phyloP scores from a whole-genome alignment of 1,140 invertebrate species.

The Apolygus lucorum region DNA sequence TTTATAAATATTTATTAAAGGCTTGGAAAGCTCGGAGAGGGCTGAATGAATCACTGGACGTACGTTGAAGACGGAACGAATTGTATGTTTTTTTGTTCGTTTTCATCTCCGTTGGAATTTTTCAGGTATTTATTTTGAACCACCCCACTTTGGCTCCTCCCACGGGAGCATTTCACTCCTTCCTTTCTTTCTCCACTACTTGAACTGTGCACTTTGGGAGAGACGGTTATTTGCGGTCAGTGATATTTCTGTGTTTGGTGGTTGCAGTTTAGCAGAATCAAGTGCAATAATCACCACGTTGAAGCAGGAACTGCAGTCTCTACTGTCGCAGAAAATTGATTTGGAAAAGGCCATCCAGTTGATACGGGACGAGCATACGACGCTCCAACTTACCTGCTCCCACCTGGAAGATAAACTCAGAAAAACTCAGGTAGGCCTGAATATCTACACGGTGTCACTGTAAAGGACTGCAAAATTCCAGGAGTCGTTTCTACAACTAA shows the following conservation, averaged over 20 bases:
- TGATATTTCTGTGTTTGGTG: conserved; percentile 20
- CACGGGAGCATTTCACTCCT: no score
- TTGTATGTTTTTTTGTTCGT: no score
- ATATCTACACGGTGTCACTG: no score
- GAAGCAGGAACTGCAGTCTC: conserved; percentile 56
- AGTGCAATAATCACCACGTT: conserved; percentile 53
- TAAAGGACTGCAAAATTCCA: no score
- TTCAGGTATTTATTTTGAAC: no score
- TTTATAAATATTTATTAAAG: not conserved
- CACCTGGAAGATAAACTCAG: conserved; percentile 82
- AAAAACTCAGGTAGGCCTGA: conserved; percentile 72
- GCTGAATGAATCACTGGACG: not conserved
- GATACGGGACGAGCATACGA: conserved; percentile 88
- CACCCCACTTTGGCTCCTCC: no score
- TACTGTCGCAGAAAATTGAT: conserved; percentile 49
- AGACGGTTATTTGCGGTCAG: not conserved
- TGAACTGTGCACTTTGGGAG: no score
- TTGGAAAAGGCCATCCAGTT: conserved; percentile 75
- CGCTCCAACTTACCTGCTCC: conserved; percentile 80
- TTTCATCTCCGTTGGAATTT: no score
- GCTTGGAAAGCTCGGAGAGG: not conserved
- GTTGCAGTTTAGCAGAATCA: conserved; percentile 61
- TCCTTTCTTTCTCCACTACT: no score
- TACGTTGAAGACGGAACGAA: not conserved
- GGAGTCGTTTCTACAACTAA: no score